Base-by-base conservation (phyloP, 2,888 invertebrate genomes). In the Calephelis perditalis region DNA sequence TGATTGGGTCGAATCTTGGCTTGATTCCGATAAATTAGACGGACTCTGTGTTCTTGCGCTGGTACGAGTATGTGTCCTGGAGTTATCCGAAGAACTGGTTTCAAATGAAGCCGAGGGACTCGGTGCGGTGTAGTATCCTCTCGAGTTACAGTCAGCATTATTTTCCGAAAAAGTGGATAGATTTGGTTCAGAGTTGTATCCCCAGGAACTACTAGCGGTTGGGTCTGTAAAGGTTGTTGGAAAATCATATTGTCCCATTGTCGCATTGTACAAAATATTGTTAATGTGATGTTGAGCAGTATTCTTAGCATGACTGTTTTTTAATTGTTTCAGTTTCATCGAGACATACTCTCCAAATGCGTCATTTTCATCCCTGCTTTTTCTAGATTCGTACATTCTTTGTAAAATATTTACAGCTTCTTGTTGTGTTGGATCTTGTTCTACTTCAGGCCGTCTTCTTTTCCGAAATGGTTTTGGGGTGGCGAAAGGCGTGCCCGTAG, bases 111-210 rank as follows among this genome's bases (percentile, higher is more conserved):
- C 63, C 40, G 47, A 67, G 65, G 67, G 67, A 65, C 63, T 67
- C 62, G 65, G 63, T 68, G 65, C 65, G 62, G 66, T 67, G 65
- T 67, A 66, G 68, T 68, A 69, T 66, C 65, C 68, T 68, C 64
- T 67, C 61, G 65, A 68, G 67, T 65, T 65, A 65, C 68, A 65
- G 68, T 7, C 68, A 68, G 68, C 68, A 68, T 65, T 63, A 67
- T 65, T 67, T 65, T 65, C 63, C 62, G 63, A 65, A 64, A 65
- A 67, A 65, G 63, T 57, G 65, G 66, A 66, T 66, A 44, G 60
- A 64, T 59, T 66, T 66, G 64, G 63, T 67, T 26, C 63, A 65
- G 65, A 64, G 67, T 67, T 65, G 65, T 64, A 65, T 47, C 46
- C 37, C 47, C 57, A 45, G 45, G 63, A 61, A 62, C 67, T 64